Evolutionary conservation across 2,797 vertebrate genomes (phyloP), one percentile per base, ranked within the genome.

Genomic region (Melanotaenia boesemani): DNA sequence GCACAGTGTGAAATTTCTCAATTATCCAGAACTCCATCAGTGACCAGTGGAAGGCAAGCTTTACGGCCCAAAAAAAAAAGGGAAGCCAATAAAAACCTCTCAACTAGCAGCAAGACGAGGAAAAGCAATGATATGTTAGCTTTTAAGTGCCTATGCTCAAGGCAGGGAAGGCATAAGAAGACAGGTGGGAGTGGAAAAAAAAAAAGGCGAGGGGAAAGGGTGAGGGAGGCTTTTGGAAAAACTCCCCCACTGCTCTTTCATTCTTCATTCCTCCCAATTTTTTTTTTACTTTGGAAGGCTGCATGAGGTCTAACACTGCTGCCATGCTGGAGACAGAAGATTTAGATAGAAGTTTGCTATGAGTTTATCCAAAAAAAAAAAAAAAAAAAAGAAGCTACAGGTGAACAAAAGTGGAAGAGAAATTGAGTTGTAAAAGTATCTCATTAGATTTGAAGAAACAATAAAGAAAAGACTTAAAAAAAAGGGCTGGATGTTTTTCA

Each of bases 1-100:
- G 73, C 88, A 78, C 88, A 86, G 82, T 81, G 81, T 73, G 86
- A 89, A 65, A 74, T 77, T 80, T 83, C 77, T 79, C 89, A 89
- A 84, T 90, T 89, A 88, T 64, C 79, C 77, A 78, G 82, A 81
- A 72, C 48, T 67, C 82, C 61, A 39, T 75, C 68, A 78, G 85
- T 84, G 84, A 82, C 75, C 55, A 16, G 68, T 52, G 37, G 66
- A 81, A 80, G 13, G 13, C 69, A 73, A 73, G 50, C 65, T 65
- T 70, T 55, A 61, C 36, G 82, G 69, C 72, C 24, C 62, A 57
- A 77, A 76, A 30, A 30, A 28, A 30, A 57, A 66, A 36, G 46
- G 39, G 58, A 80, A 65, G 74, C 54, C 60, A 63, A 41, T 71
- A 52, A 82, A 79, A 80, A 76, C 71, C 68, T 84, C 76, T 82